A percentile compares a stretch with the other conserved stretches of the same genome.
Evolutionary conservation across 35 echinoderm and acorn worm species (phyloP).

Genomic region (Diadema setosum): DNA sequence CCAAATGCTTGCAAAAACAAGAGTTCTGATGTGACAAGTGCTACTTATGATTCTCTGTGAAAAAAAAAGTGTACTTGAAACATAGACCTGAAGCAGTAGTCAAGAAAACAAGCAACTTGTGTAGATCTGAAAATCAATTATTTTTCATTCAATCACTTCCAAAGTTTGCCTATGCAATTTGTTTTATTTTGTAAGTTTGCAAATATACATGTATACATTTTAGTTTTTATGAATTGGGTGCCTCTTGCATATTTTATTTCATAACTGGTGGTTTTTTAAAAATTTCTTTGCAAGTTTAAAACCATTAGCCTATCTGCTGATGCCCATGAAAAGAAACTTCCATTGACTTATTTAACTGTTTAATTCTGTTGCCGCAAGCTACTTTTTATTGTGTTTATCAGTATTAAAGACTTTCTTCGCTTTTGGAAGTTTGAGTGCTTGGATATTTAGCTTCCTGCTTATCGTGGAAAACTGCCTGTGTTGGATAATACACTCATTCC

Average conservation of each 20-base stretch:
- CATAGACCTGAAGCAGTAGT: background rate
- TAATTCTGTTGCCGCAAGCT: too few relatives aligned
- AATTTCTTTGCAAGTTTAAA: background rate
- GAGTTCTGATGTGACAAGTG: background rate
- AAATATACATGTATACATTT: background rate
- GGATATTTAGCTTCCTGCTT: too few relatives aligned
- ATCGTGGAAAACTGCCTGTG: too few relatives aligned
- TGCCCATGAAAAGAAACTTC: too few relatives aligned
- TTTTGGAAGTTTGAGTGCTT: too few relatives aligned
- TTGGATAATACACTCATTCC: too few relatives aligned
- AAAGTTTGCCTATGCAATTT: slow-evolving; percentile 18
- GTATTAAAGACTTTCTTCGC: too few relatives aligned
- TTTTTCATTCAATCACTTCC: slow-evolving; percentile 2
- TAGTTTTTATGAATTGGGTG: background rate
- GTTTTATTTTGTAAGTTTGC: background rate
- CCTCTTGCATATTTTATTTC: background rate
- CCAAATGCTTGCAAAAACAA: too few relatives aligned
- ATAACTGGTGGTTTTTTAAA: background rate
- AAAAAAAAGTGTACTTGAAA: background rate
- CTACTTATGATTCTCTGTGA: background rate
- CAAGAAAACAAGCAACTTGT: background rate
- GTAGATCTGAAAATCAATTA: background rate
- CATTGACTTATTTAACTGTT: too few relatives aligned
- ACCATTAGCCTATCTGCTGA: too few relatives aligned
- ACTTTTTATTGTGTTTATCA: too few relatives aligned